phyloP scores from a whole-genome alignment of 2,113 vertebrate genomes.

The Leiothrix lutea region DNA sequence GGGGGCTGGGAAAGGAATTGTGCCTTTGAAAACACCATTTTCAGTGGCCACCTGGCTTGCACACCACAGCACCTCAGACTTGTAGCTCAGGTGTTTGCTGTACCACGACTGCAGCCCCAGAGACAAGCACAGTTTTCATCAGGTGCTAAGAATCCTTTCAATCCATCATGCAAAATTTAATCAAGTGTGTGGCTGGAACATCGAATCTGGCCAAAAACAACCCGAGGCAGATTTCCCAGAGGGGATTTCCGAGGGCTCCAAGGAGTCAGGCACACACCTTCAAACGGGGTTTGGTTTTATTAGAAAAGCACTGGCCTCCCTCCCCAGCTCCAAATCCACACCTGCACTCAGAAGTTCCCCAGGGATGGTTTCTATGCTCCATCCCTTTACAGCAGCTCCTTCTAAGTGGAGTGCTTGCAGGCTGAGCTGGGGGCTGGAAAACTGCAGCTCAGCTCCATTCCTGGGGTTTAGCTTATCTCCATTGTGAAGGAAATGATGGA shows the following conservation, averaged over 20 bases:
- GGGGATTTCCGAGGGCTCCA: neutral
- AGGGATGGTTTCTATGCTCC: neutral
- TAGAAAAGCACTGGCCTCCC: neutral
- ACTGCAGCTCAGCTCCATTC: neutral
- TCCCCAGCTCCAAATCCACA: neutral
- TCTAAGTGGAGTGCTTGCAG: neutral
- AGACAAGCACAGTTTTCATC: neutral
- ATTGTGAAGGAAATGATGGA: neutral
- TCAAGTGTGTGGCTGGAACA: neutral
- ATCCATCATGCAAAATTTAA: neutral
- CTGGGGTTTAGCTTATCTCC: neutral
- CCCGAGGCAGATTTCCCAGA: neutral
- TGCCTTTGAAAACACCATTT: neutral
- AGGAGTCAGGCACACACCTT: neutral
- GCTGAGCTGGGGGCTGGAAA: neutral
- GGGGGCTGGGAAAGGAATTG: neutral
- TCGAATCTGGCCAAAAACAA: neutral
- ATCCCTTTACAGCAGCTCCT: neutral
- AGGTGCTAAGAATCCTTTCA: neutral
- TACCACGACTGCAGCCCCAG: neutral
- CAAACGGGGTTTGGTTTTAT: neutral
- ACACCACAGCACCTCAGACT: neutral
- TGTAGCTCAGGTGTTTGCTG: neutral
- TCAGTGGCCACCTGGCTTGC: neutral
- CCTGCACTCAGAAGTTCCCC: neutral